Evolutionary conservation across 2,797 vertebrate genomes (phyloP).

Genomic region (Dallia pectoralis): DNA sequence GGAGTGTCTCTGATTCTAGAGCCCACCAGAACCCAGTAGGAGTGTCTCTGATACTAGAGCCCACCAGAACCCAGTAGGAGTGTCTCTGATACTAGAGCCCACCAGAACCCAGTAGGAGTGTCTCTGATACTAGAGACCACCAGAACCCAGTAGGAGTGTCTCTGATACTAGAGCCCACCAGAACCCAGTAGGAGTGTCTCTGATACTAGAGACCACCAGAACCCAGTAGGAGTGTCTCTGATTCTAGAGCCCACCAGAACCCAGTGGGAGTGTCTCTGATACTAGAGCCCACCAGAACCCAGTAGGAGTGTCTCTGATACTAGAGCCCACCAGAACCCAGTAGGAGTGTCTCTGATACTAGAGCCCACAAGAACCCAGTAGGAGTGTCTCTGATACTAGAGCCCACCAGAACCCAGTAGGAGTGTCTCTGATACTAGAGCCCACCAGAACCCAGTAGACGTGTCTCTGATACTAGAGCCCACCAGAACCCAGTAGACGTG

Average conservation of each 20-base stretch:
- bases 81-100: slow-evolving; percentile 53
- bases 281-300: slow-evolving; percentile 45
- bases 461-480: slow-evolving; percentile 53
- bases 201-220: slow-evolving; percentile 46
- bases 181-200: slow-evolving; percentile 55
- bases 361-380: slow-evolving; percentile 47
- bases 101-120: slow-evolving; percentile 44
- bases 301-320: slow-evolving; percentile 57
- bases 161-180: slow-evolving; percentile 48
- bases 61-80: slow-evolving; percentile 41
- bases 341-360: slow-evolving; percentile 54
- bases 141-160: slow-evolving; percentile 50
- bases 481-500: slow-evolving; percentile 44
- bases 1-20: slow-evolving; percentile 56
- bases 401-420: slow-evolving; percentile 41
- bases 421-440: slow-evolving; percentile 55
- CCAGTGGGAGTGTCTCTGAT: slow-evolving; percentile 54
- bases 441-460: slow-evolving; percentile 41
- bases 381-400: slow-evolving; percentile 56
- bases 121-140: slow-evolving; percentile 51
- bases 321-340: slow-evolving; percentile 45
- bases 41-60: slow-evolving; percentile 55
- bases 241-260: slow-evolving; percentile 47
- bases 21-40: slow-evolving; percentile 41
- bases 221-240: slow-evolving; percentile 55